phyloP scores from a whole-genome alignment of 1,140 invertebrate genomes.

The Nephotettix cincticeps region DNA sequence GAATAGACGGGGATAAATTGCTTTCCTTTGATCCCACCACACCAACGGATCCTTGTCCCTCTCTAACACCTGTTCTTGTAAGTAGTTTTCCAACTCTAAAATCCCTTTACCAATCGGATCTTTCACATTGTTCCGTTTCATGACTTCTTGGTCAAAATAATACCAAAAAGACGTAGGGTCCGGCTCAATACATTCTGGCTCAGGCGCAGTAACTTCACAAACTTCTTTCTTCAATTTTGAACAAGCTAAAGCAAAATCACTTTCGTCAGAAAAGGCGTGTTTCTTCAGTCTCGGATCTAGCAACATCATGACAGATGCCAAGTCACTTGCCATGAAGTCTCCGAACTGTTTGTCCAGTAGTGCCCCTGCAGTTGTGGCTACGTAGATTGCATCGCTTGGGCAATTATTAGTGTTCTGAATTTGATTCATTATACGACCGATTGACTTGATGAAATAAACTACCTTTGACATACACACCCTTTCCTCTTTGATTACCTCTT shows the following conservation, averaged over 20 bases:
- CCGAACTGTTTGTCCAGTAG: background rate
- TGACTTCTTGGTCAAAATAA: background rate
- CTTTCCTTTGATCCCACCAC: constrained; percentile 41
- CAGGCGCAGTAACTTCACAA: background rate
- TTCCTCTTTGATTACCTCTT: background rate
- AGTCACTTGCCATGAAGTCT: background rate
- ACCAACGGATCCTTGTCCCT: constrained; percentile 36
- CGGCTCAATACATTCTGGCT: background rate
- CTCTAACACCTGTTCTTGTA: constrained; percentile 33
- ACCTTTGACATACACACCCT: background rate
- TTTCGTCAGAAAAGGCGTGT: constrained; percentile 4
- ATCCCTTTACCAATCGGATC: constrained; percentile 8
- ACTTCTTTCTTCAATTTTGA: constrained; percentile 3
- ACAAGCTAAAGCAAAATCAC: background rate
- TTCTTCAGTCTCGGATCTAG: constrained; percentile 6
- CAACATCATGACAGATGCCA: background rate
- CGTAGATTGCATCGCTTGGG: background rate
- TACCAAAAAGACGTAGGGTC: background rate
- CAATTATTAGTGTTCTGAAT: background rate
- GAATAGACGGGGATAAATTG: constrained; percentile 25
- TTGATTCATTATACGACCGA: background rate
- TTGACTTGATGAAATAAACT: background rate
- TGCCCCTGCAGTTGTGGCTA: background rate
- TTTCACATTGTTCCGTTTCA: background rate
- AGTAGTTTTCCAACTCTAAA: constrained; percentile 38